These are phyloP conservation scores for Alethe castanea DNA, from an alignment of 2,113 vertebrate genomes.

Conservation along the genomic window DNA sequence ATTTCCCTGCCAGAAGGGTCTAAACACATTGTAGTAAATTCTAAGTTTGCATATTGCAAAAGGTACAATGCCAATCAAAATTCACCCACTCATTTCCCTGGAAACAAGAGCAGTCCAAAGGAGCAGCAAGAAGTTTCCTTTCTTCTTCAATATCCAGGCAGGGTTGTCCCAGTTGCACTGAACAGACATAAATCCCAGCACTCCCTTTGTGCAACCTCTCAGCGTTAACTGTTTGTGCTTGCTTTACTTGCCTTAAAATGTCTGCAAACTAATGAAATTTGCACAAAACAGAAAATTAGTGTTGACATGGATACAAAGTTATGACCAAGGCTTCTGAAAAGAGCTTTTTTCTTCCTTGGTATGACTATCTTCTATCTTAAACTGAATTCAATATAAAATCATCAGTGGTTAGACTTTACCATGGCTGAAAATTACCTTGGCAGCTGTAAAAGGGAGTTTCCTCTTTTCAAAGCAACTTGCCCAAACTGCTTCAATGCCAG, in stretches of 20 bases:
- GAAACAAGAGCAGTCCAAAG: neutral
- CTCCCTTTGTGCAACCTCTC: neutral
- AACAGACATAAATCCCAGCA: neutral
- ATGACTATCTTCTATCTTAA: neutral
- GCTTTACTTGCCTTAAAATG: neutral
- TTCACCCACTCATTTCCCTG: neutral
- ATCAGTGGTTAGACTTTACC: neutral
- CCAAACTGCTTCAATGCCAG: accelerated
- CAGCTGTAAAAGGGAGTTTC: neutral
- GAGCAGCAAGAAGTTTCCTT: neutral
- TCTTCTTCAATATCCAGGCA: neutral
- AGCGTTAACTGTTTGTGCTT: neutral
- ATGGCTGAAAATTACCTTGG: neutral
- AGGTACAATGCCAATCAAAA: neutral
- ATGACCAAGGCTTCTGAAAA: neutral
- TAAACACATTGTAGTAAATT: neutral
- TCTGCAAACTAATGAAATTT: neutral
- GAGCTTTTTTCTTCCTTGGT: neutral
- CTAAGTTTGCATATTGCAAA: neutral
- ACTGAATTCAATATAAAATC: neutral
- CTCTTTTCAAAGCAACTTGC: neutral
- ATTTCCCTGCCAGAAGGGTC: neutral
- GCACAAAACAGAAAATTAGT: neutral
- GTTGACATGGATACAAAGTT: neutral
- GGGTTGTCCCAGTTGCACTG: neutral